Conservation (phyloP, 92 coral and sea anemone species). For the Porites cylindrica region DNA sequence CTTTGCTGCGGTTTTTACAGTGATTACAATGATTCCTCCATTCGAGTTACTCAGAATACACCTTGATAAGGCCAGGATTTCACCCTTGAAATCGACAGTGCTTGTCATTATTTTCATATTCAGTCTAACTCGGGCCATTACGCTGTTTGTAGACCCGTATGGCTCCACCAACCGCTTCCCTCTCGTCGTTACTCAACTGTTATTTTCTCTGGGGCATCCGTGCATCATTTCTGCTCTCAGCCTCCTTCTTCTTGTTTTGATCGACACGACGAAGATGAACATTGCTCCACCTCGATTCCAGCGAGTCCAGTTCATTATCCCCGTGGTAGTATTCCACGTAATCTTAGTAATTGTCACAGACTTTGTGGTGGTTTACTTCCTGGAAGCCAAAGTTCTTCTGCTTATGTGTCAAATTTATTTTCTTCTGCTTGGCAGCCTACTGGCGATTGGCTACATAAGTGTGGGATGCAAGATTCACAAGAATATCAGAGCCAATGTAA, state of each 20-base stretch:
- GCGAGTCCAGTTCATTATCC: constrained; percentile 71
- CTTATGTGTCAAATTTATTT: constrained; percentile 88
- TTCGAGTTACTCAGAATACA: constrained; percentile 74
- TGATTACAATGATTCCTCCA: constrained; percentile 65
- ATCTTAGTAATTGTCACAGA: constrained; percentile 83
- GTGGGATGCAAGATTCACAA: constrained; percentile 87
- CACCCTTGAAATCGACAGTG: constrained; percentile 80
- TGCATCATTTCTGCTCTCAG: constrained; percentile 90
- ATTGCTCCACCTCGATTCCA: constrained; percentile 96
- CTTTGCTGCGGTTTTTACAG: constrained; percentile 69
- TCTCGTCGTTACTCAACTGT: constrained; percentile 59
- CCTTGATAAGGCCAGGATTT: constrained; percentile 55
- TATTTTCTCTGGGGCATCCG: constrained; percentile 93
- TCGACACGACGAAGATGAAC: constrained; percentile 97
- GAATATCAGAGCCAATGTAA: constrained; percentile 74
- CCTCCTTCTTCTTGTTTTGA: constrained; percentile 86
- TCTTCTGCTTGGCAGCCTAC: constrained; percentile 63
- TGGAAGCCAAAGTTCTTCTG: constrained; percentile 83
- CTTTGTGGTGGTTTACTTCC: constrained; percentile 75
- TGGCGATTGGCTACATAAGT: constrained; percentile 80
- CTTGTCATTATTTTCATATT: constrained; percentile 74
- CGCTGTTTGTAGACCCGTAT: constrained; percentile 81
- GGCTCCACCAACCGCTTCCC: constrained; percentile 70
- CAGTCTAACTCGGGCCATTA: constrained; percentile 80
- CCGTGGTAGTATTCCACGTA: constrained; percentile 81